phyloP scores from a whole-genome alignment of 2,113 vertebrate genomes.

The Zosterops pallidus region DNA sequence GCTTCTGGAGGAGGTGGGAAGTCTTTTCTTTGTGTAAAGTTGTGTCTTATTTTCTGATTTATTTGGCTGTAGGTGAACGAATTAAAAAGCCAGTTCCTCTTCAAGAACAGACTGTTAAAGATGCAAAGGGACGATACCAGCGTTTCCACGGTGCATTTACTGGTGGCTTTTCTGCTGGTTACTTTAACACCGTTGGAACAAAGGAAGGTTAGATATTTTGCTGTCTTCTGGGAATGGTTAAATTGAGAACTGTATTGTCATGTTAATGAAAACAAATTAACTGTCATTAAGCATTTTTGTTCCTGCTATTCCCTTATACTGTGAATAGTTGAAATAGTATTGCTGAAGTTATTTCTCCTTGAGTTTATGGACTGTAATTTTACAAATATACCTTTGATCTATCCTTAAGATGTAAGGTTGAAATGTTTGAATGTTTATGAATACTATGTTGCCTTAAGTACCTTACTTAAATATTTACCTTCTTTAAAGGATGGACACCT shows the following conservation, averaged over 20 bases:
- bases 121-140: conserved; percentile 90
- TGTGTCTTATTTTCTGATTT: background rate
- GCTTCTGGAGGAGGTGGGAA: background rate
- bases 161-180: conserved; percentile 95
- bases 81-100: conserved; percentile 88
- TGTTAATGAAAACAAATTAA: background rate
- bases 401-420: background rate
- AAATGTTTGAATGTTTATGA: background rate
- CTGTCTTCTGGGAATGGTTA: background rate
- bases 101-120: conserved; percentile 93
- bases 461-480: background rate
- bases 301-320: background rate
- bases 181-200: conserved; percentile 94
- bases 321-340: background rate
- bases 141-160: conserved; percentile 97
- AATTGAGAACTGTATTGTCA: background rate
- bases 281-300: background rate
- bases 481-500: conserved; percentile 88
- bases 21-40: accelerated
- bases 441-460: background rate
- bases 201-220: conserved; percentile 85
- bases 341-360: background rate
- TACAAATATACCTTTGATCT: background rate
- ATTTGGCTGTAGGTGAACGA: conserved; percentile 78
- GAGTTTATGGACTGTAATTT: background rate